Evolutionary conservation across 2,797 vertebrate species (phyloP), one percentile per base, ranked within the genome.

Genomic region (Channallabes apus): DNA sequence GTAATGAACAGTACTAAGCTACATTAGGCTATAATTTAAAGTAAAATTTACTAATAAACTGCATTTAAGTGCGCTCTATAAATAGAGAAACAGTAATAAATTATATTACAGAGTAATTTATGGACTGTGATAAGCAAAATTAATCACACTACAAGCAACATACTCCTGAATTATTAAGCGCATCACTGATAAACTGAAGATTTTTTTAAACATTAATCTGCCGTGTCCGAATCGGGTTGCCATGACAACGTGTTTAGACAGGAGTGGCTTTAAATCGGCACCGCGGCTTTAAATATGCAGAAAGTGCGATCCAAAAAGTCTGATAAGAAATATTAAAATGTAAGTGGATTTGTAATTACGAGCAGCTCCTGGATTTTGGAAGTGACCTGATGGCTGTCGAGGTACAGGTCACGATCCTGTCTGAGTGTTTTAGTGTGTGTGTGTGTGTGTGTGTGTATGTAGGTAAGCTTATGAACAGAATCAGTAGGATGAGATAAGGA

Each of bases 401-500:
- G 24, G 35, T 80, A 27, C 4, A 4, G 77, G 77, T 46, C 35
- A 64, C 38, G 38, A 64, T 64, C 77, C 35, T 80, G 59, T 80
- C 77, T n/a, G 77, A 46, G 35, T 17, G 22, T 41, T 46, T 80
- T 38, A 38, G 68, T 71, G 20, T 71, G 69, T 41, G 35, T 41
- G 69, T 24, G 69, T 32, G 73, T 58, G 73, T 56, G 73, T 56
- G 73, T 56, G 54, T 58, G 73, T 20, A n/a, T 11, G 46, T 15
- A 7, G 32, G 32, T 22, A 8, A 46, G 76, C 9, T 78, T 29
- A 78, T 78, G 61, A 78, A 61, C 76, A 78, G 58, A 78, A 78
- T 78, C 76, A 79, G 76, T 56, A 62, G 32, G 35, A 79, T 61
- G 56, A 58, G 76, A 79, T 79, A 79, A 79, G 32, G 58, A 79